Percentiles rank a stretch among this genome's conserved stretches.
phyloP scores from a whole-genome alignment of 2,797 vertebrate species.

The Silurus lanzhouensis region DNA sequence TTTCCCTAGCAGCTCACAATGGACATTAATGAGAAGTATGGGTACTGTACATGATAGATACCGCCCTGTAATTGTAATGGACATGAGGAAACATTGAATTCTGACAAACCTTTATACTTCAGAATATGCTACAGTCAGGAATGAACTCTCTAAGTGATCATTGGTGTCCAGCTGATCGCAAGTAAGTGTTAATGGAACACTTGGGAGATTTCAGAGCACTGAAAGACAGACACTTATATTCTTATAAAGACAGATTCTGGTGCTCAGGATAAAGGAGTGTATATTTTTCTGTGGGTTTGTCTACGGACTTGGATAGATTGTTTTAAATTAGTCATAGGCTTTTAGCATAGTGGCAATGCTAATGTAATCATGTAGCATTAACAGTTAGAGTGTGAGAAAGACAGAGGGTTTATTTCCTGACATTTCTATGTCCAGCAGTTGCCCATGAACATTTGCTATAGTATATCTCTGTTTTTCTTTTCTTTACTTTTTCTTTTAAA shows the following conservation, averaged over 20 bases:
- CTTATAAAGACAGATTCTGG: neutral
- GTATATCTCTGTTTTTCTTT: constrained; percentile 12
- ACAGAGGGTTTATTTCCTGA: constrained; percentile 12
- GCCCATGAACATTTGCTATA: constrained; percentile 25
- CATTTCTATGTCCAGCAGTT: constrained; percentile 35
- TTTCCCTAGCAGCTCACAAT: neutral
- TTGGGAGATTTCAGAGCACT: neutral
- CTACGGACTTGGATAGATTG: constrained; percentile 11
- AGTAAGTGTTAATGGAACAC: neutral
- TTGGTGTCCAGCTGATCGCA: neutral
- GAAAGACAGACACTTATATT: neutral
- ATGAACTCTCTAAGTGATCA: neutral
- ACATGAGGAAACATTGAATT: neutral
- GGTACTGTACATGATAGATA: neutral
- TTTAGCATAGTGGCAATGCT: constrained; percentile 33
- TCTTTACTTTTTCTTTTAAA: constrained; percentile 18
- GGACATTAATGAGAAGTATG: neutral
- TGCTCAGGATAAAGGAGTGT: neutral
- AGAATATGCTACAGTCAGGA: neutral
- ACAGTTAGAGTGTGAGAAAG: neutral
- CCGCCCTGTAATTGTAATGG: neutral
- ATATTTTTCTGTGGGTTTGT: neutral
- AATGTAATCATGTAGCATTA: constrained; percentile 37
- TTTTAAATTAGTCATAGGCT: constrained; percentile 14
- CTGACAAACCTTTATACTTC: neutral